Conservation (phyloP, 1,140 invertebrate genomes). For the Saxidomus purpurata region DNA sequence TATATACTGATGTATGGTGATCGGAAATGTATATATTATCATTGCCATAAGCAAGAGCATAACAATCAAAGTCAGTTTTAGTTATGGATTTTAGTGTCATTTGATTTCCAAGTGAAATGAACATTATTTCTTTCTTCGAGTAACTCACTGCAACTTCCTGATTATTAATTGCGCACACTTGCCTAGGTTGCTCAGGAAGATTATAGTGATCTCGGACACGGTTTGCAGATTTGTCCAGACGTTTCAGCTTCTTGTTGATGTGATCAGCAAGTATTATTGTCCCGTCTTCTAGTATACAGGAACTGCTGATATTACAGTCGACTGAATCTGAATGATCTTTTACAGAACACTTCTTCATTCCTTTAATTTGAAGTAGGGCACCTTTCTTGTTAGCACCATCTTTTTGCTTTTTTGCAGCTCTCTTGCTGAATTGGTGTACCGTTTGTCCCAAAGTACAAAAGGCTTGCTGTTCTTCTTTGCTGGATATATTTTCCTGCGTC, state of each 20-base stretch:
- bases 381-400: too few species aligned
- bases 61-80: background rate
- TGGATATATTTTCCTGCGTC: background rate
- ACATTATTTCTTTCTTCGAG: background rate
- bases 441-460: too few species aligned
- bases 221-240: background rate
- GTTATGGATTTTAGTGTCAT: background rate
- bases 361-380: too few species aligned
- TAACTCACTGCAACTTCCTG: background rate
- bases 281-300: background rate
- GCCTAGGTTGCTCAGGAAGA: background rate
- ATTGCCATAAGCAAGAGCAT: background rate
- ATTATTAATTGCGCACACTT: background rate
- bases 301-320: background rate
- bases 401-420: too few species aligned
- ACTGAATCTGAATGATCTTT: background rate
- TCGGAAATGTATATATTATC: background rate
- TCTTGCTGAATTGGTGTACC: too few species aligned
- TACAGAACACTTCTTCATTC: background rate
- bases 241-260: background rate
- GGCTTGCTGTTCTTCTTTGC: background rate
- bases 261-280: background rate
- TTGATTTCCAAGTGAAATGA: background rate
- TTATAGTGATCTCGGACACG: background rate
- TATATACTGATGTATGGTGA: background rate